A percentile compares a stretch with the other conserved stretches of the same genome.
Evolutionary conservation across 2,113 vertebrate genomes (phyloP).

Genomic region (Limnothrissa miodon): DNA sequence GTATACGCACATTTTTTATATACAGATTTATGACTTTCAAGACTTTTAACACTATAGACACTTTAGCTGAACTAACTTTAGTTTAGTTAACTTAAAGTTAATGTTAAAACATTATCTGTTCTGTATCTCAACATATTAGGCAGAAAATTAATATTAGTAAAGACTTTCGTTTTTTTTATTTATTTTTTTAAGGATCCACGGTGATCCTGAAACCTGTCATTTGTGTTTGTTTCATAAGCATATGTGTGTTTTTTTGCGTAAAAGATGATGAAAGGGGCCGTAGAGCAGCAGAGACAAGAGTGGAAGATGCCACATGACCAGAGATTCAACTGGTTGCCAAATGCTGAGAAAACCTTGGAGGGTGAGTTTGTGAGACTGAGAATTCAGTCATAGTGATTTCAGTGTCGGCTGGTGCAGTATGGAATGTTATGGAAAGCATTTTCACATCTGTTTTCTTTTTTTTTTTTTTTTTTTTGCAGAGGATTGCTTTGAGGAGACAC

Average conservation of each 20-base stretch:
- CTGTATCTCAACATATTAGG: too few species aligned
- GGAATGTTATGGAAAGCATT: background rate
- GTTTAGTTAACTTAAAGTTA: too few species aligned
- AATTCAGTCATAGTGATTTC: too few species aligned
- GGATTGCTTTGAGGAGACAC: conserved; percentile 85
- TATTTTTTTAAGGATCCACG: too few species aligned
- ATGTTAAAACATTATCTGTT: too few species aligned
- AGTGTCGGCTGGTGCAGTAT: too few species aligned
- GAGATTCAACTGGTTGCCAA: conserved; percentile 87
- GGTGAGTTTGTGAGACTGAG: conserved; percentile 62
- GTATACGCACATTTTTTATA: too few species aligned
- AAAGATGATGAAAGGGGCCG: conserved; percentile 90
- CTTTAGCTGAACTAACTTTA: too few species aligned
- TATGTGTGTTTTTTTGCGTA: conserved; percentile 34
- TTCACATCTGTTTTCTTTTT: conserved; percentile 50
- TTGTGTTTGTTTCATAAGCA: background rate
- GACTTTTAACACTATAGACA: too few species aligned
- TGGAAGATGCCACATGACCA: conserved; percentile 80
- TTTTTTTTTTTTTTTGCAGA: conserved; percentile 72
- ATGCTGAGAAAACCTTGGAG: conserved; percentile 79
- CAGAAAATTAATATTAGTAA: too few species aligned
- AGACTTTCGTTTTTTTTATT: too few species aligned
- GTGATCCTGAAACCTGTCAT: background rate
- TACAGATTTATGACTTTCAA: too few species aligned
- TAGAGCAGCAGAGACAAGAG: conserved; percentile 77